Evolutionary conservation across 1,140 invertebrate genomes (phyloP).

Genomic region (Pemphigus obesinymphae): DNA sequence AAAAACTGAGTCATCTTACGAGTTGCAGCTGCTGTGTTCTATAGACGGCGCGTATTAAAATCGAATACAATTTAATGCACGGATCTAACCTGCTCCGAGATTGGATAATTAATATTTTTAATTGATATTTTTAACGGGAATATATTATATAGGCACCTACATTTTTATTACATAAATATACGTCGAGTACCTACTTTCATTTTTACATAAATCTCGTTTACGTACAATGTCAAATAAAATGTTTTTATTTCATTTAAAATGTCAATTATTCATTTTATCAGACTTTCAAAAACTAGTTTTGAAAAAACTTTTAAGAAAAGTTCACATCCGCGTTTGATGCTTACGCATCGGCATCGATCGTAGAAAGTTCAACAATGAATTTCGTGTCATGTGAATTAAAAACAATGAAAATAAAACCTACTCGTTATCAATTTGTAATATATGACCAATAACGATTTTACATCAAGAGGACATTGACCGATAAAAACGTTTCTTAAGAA

Average conservation of each 20-base stretch:
- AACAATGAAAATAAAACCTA: not conserved
- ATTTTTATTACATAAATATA: not conserved
- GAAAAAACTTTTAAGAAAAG: not conserved
- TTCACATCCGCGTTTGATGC: not conserved
- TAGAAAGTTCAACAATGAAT: not conserved
- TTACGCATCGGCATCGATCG: not conserved
- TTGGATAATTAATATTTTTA: not conserved
- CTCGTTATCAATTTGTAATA: not conserved
- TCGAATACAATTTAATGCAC: not conserved
- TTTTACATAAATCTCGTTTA: not conserved
- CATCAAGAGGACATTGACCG: not conserved
- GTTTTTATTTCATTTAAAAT: not conserved
- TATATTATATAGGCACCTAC: not conserved
- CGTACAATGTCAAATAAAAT: too few species aligned
- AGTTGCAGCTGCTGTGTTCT: not conserved
- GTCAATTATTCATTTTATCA: not conserved
- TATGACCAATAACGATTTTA: not conserved
- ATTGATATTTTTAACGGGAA: not conserved
- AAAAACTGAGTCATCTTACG: not conserved
- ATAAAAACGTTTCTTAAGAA: constrained; percentile 12
- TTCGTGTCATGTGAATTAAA: not conserved
- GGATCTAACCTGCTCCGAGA: not conserved
- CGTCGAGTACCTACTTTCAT: not conserved
- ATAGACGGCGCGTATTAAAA: not conserved
- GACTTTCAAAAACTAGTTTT: not conserved